Percentiles rank a stretch among this genome's conserved stretches.
Conservation (phyloP, 2,888 invertebrate genomes). For the Malacosoma neustria region DNA sequence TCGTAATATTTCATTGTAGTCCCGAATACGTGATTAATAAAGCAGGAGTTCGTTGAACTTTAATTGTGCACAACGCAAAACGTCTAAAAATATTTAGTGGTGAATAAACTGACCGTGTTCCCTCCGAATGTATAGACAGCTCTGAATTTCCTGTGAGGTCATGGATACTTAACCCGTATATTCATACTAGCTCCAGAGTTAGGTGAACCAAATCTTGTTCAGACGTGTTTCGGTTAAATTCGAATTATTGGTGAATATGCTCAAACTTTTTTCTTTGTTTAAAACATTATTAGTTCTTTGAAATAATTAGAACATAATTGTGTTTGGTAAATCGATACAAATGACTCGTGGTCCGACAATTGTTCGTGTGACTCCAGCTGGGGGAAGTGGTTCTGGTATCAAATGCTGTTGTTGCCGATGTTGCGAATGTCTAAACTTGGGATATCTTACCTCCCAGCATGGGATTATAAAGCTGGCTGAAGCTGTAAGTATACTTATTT, state of each 20-base stretch:
- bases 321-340: conserved; percentile 7
- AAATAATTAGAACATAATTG: background rate
- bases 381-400: conserved; percentile 62
- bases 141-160: conserved; percentile 45
- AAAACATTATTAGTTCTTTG: too few species aligned
- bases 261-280: too few species aligned
- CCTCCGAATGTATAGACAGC: conserved; percentile 43
- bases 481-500: conserved; percentile 83
- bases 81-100: conserved; percentile 61
- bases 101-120: conserved; percentile 55
- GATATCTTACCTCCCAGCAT: conserved; percentile 81
- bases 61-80: conserved; percentile 30
- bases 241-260: too few species aligned
- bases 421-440: conserved; percentile 86
- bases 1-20: background rate
- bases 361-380: conserved; percentile 52
- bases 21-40: conserved; percentile 1
- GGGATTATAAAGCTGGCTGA: conserved; percentile 85
- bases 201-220: background rate
- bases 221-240: too few species aligned
- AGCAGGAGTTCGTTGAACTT: conserved; percentile 41
- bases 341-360: conserved; percentile 68
- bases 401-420: conserved; percentile 84
- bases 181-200: background rate
- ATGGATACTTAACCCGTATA: conserved; percentile 9